phyloP scores from a whole-genome alignment of 2,888 invertebrate species.

The Drosophila eohydei region DNA sequence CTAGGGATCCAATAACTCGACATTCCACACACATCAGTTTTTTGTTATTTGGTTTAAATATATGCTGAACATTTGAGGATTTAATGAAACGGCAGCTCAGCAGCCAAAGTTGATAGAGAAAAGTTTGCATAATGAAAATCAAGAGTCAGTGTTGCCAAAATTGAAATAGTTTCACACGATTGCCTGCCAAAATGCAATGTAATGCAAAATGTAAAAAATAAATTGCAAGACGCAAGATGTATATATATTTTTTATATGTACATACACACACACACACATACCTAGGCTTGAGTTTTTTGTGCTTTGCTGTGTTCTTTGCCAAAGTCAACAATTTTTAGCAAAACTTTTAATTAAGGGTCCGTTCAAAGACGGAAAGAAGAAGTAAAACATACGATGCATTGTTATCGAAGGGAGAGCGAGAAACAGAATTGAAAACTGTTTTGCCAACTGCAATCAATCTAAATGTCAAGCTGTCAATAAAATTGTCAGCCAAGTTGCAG shows the following conservation, averaged over 20 bases:
- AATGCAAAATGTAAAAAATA: constrained; percentile 42
- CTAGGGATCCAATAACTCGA: background rate
- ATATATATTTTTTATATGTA: constrained; percentile 6
- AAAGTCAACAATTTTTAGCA: constrained; percentile 53
- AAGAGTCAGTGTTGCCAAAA: constrained; percentile 48
- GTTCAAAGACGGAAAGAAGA: constrained; percentile 9
- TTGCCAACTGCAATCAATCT: constrained; percentile 74
- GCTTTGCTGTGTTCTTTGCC: constrained; percentile 19
- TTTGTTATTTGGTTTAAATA: too few species aligned
- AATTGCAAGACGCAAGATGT: constrained; percentile 40
- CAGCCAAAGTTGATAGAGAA: constrained; percentile 7
- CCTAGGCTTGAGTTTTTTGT: constrained; percentile 14
- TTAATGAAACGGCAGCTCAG: constrained; percentile 2
- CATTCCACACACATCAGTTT: background rate
- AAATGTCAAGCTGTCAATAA: constrained; percentile 76
- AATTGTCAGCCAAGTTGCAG: constrained; percentile 70
- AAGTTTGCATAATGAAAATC: constrained; percentile 35
- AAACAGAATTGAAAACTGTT: constrained; percentile 32
- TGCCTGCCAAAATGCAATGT: constrained; percentile 38
- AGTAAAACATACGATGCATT: constrained; percentile 41
- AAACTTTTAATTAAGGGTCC: constrained; percentile 73
- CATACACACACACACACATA: background rate
- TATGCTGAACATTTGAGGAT: background rate
- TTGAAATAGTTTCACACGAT: constrained; percentile 70
- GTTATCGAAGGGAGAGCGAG: constrained; percentile 26